Evolutionary conservation across 1,140 invertebrate species (phyloP).

Genomic region (Sinella curviseta): DNA sequence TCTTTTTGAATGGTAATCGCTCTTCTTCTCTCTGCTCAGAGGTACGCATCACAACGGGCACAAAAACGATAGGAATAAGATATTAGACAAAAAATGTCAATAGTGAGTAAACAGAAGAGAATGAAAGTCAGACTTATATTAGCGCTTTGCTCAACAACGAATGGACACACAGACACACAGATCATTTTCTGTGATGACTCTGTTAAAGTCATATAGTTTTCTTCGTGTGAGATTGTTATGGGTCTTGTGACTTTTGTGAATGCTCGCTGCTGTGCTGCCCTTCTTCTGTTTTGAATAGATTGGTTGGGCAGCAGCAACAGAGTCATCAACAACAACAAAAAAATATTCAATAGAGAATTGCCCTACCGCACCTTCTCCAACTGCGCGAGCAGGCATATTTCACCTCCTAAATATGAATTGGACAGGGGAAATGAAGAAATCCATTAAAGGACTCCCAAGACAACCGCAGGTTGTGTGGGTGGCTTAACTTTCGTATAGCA

Average conservation of each 20-base stretch:
- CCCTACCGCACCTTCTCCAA: constrained; percentile 20
- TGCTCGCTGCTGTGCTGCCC: not conserved
- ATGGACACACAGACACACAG: not conserved
- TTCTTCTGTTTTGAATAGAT: constrained; percentile 21
- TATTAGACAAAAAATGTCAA: constrained; percentile 14
- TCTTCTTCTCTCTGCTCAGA: not conserved
- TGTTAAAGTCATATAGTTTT: not conserved
- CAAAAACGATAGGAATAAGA: not conserved
- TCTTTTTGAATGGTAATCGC: constrained; percentile 7
- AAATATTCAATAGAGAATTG: not conserved
- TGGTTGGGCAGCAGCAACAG: constrained; percentile 3
- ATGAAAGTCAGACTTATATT: not conserved
- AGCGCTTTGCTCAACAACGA: not conserved
- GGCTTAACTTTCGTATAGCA: too few relatives aligned
- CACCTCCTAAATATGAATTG: constrained; percentile 38
- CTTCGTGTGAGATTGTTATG: constrained; percentile 18
- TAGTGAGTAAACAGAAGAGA: constrained; percentile 13
- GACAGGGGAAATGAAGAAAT: constrained; percentile 37
- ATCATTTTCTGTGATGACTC: constrained; percentile 20
- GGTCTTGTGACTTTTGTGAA: not conserved
- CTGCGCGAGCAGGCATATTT: constrained; percentile 31
- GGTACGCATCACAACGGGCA: not conserved
- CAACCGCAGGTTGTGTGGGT: constrained; percentile 42
- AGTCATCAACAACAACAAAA: not conserved
- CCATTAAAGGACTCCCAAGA: constrained; percentile 40